Base-by-base conservation (phyloP, 1,140 invertebrate genomes). In the Magallana ariakensis region DNA sequence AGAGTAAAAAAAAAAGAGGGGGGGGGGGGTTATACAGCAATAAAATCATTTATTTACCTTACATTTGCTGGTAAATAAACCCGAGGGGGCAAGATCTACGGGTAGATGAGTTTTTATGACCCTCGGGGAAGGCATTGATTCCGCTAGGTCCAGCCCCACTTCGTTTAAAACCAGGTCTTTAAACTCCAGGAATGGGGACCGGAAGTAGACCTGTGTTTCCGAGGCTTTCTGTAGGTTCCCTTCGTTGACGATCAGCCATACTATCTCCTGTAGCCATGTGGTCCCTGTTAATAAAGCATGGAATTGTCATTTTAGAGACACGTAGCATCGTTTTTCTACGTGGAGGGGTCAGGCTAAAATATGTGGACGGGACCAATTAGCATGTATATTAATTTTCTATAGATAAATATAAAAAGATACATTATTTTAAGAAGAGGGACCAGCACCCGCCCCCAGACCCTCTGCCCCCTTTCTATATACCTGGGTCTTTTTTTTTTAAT, bases 211-310 rank as follows among this genome's bases (percentile, higher is more conserved):
- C 58, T 90, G 92, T n/a, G 96, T 95, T 33, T 96, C 95, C 92
- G 96, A 96, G 0, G 97, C 97, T 1, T 95, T 96, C 91, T 97
- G 96, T 90, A 97, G 97, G 92, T 98, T 96, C 75, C 97, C 96
- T 83, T 92, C 90, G 92, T 98, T 96, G 7, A 96, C 96, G 54
- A 98, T 96, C 22, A 97, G 95, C 97, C 97, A 98, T 4, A 97
- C 95, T 96, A 98, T 97, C 95, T 98, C 97, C 94, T 98, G 97
- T 10, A 96, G 96, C 97, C 97, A 98, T 3, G 97, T 97, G 58
- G 97, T 98, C 54, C 97, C 97, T 94, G 80, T 7, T 87, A 88
- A 13, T n/a, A 62, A 62, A 19, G 7, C 19, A 0, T 6, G 19
- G 16, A 62, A 4, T 46, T 5, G 33, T 46, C 33, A 46, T 46